Percentiles rank a stretch among this genome's conserved stretches.
Conservation (phyloP, 2,797 vertebrate genomes). For the Gallirallus australis region DNA sequence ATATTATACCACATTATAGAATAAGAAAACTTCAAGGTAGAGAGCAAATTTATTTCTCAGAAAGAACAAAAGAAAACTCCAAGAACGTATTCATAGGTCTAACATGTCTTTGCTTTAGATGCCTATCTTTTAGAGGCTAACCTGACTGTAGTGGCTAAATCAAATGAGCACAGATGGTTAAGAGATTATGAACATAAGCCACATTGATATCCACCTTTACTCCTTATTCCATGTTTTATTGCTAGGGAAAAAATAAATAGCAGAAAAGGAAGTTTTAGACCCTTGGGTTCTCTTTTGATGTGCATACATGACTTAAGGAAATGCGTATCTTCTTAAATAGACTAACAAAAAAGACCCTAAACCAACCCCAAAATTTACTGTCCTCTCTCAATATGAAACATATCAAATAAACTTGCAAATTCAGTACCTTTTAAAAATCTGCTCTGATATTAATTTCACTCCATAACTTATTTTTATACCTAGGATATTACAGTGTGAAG, state of each 20-base stretch:
- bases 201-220: background rate
- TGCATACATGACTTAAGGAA: background rate
- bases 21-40: background rate
- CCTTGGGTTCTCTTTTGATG: background rate
- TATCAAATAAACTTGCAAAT: background rate
- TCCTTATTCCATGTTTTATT: background rate
- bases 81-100: background rate
- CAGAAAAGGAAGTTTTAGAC: background rate
- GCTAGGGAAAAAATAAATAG: background rate
- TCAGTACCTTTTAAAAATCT: background rate
- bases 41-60: background rate
- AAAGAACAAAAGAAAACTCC: background rate
- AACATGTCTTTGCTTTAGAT: background rate
- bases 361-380: background rate
- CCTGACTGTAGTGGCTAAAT: slow-evolving; percentile 13
- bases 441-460: background rate
- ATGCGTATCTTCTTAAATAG: background rate
- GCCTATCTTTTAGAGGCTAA: slow-evolving; percentile 3
- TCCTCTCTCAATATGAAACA: background rate
- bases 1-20: background rate
- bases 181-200: background rate
- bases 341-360: background rate
- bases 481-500: background rate
- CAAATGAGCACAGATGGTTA: slow-evolving; percentile 1
- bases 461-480: background rate